Base-by-base conservation (phyloP, 2,888 invertebrate genomes). In the Drosophila mimetica region DNA sequence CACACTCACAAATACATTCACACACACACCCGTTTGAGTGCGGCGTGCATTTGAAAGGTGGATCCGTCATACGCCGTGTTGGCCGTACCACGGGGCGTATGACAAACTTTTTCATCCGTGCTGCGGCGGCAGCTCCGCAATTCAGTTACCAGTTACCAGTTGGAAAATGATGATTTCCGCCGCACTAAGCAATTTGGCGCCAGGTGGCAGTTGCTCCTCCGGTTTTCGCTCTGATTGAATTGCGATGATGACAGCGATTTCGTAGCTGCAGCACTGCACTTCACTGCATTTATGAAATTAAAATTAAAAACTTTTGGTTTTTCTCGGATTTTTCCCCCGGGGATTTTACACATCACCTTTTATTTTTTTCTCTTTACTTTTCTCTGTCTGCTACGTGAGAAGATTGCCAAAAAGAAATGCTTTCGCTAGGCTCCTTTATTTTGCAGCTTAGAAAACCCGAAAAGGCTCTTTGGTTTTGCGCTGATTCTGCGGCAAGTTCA, bases 401-500 rank as follows among this genome's bases (percentile, higher is more conserved):
- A 25, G 87, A 71, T 66, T 84, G 64, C 60, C 46, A 64, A 85
- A 72, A 67, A 60, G 11, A 30, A 69, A 59, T 46, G 48, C 32
- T 41, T 59, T 59, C 32, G 25, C 58, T 34, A 47, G 47, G 25
- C 47, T 28, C 37, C 37, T 18, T 28, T 9, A 7, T 9, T 6
- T 11, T 25, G 16, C 11, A 28, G 28, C 25, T 42, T 32, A 54
- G 48, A 20, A n/a, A 1, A n/a, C n/a, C n/a, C n/a, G 11, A 4
- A 22, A 37, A 22, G n/a, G 30, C 42, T 57, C 61, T 34, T 80
- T 25, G 39, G 32, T 50, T 30, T 79, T 64, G 65, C 52, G 14
- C 44, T 16, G 65, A 65, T 39, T 65, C 50, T 73, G 60, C 71
- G 88, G 80, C 88, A 89, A 89, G 88, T 89, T 89, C 89, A 89